Evolutionary conservation across 2,113 vertebrate species (phyloP).

Genomic region (Thalassarche chlororhynchos): DNA sequence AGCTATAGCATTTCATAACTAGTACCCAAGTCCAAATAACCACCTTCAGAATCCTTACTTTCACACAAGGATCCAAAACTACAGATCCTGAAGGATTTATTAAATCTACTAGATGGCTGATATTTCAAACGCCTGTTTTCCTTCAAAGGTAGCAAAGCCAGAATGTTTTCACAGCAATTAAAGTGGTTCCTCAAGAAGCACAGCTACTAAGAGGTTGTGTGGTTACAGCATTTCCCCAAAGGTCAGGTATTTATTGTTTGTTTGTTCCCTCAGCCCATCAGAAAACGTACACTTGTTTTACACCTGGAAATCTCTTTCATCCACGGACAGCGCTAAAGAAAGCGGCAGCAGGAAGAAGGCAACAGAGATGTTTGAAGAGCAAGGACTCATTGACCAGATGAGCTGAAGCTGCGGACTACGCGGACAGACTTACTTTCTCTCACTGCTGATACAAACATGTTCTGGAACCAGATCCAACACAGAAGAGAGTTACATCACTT

Average conservation of each 20-base stretch:
- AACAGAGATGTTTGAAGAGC: neutral
- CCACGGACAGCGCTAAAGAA: fast-evolving
- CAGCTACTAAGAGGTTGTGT: neutral
- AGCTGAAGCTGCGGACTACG: neutral
- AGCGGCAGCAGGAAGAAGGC: neutral
- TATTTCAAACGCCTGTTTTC: neutral
- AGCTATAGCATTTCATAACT: neutral
- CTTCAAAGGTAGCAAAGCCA: neutral
- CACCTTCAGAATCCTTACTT: neutral
- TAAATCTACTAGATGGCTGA: neutral
- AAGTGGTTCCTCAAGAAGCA: neutral
- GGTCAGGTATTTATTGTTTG: neutral
- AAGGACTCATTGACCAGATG: neutral
- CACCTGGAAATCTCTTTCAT: neutral
- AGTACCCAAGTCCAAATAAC: neutral
- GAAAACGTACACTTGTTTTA: neutral
- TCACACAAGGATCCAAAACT: neutral
- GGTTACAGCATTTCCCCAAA: neutral
- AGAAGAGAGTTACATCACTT: neutral
- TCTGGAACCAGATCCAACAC: neutral
- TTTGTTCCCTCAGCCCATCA: neutral
- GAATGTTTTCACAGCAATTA: neutral
- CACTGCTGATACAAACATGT: neutral
- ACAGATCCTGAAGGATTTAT: neutral
- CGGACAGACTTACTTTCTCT: neutral